Conservation (phyloP, 2,113 vertebrate species). For the Ciconia boyciana region DNA sequence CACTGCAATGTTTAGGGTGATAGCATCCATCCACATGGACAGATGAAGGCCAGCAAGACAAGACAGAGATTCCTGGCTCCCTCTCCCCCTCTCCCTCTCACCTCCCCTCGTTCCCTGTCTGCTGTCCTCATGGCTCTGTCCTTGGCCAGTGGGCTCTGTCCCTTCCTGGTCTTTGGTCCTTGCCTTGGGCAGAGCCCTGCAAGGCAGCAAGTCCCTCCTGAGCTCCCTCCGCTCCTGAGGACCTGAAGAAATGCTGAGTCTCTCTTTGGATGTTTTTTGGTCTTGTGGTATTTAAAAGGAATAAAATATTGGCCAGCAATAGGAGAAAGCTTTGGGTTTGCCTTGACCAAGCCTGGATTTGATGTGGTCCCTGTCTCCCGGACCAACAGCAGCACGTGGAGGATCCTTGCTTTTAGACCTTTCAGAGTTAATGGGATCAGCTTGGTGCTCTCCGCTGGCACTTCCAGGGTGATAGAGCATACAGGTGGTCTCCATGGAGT, state of each 20-base stretch:
- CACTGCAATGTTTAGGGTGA: not conserved
- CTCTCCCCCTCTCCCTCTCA: not conserved
- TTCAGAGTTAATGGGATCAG: not conserved
- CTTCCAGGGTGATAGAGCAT: not conserved
- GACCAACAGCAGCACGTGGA: not conserved
- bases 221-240: not conserved
- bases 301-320: not conserved
- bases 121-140: not conserved
- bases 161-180: not conserved
- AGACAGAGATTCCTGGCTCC: not conserved
- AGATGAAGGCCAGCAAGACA: not conserved
- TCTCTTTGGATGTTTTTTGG: not conserved
- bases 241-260: not conserved
- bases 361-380: not conserved
- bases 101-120: not conserved
- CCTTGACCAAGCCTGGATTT: not conserved
- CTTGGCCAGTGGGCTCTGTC: not conserved
- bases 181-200: not conserved
- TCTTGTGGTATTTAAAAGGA: not conserved
- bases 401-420: not conserved
- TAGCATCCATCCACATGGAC: fast-evolving
- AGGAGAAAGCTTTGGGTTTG: not conserved
- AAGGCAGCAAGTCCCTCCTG: not conserved
- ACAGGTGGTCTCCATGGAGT: not conserved
- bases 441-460: not conserved